Percentiles rank a stretch among this genome's conserved stretches.
Conservation (phyloP, 2,888 invertebrate species). For the Nemoura dubitans region DNA sequence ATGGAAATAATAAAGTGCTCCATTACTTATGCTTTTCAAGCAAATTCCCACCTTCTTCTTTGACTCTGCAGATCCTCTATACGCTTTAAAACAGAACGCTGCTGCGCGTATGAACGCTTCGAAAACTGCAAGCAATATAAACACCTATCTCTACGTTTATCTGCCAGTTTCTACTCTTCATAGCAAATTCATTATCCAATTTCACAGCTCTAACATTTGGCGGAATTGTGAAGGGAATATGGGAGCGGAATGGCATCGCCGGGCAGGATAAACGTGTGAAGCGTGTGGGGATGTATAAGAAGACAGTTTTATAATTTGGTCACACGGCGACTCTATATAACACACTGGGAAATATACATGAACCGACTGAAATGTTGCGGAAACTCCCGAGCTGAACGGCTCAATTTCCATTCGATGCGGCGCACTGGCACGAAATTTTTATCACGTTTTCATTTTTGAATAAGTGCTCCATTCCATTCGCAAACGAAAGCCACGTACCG, state of each 20-base stretch:
- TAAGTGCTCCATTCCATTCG: slow-evolving; percentile 7
- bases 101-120: slow-evolving; percentile 19
- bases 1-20: slow-evolving; percentile 41
- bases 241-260: slow-evolving; percentile 22
- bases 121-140: slow-evolving; percentile 14
- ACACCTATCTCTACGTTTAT: slow-evolving; percentile 30
- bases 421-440: neutral
- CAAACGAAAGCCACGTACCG: neutral
- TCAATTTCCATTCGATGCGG: slow-evolving; percentile 30
- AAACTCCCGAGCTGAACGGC: neutral
- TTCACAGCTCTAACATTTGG: slow-evolving; percentile 29
- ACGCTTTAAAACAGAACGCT: slow-evolving; percentile 17
- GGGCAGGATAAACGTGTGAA: slow-evolving; percentile 26
- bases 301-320: slow-evolving; percentile 42
- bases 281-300: neutral
- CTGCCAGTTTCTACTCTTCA: slow-evolving; percentile 36
- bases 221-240: slow-evolving; percentile 35
- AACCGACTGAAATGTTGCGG: neutral
- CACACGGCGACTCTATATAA: slow-evolving; percentile 30
- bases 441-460: slow-evolving; percentile 27
- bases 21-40: slow-evolving; percentile 41
- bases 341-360: slow-evolving; percentile 4
- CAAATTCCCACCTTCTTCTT: slow-evolving; percentile 37
- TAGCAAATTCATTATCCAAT: slow-evolving; percentile 42
- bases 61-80: slow-evolving; percentile 7